Evolutionary conservation across 2,888 invertebrate genomes (phyloP).

Genomic region (Microdon myrmicae): DNA sequence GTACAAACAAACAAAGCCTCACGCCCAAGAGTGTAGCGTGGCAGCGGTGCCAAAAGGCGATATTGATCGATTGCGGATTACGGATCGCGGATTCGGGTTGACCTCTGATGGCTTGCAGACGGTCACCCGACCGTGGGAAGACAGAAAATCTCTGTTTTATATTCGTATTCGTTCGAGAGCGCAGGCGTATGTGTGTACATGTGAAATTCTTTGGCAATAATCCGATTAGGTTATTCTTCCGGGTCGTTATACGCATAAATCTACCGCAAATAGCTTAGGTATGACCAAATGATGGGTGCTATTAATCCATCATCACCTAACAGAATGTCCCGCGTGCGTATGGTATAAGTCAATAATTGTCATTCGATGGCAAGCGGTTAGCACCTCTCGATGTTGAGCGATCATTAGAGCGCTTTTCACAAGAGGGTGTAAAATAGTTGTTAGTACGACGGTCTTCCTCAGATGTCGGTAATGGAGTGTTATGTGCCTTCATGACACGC

Average conservation of each 20-base stretch:
- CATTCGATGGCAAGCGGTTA: slow-evolving; percentile 12
- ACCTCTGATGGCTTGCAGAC: slow-evolving; percentile 24
- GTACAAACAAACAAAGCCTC: slow-evolving; percentile 15
- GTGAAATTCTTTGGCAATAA: slow-evolving; percentile 29
- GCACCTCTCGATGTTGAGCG: not conserved
- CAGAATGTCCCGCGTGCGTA: too few relatives aligned
- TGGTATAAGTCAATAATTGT: slow-evolving; percentile 7
- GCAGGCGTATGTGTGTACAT: too few relatives aligned
- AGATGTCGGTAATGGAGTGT: too few relatives aligned
- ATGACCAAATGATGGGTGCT: not conserved
- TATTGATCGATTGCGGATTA: slow-evolving; percentile 29
- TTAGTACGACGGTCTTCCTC: too few relatives aligned
- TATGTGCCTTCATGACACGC: too few relatives aligned
- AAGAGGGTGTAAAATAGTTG: too few relatives aligned
- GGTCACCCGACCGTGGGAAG: slow-evolving; percentile 21
- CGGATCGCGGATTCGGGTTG: slow-evolving; percentile 20
- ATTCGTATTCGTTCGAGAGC: too few relatives aligned
- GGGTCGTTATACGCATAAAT: slow-evolving; percentile 9
- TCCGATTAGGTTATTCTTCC: slow-evolving; percentile 14
- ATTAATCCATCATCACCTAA: slow-evolving; percentile 17
- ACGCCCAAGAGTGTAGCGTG: slow-evolving; percentile 20
- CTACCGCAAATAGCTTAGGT: slow-evolving; percentile 1
- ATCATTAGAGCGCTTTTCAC: not conserved
- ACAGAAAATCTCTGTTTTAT: not conserved
- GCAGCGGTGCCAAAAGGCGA: slow-evolving; percentile 2